Evolutionary conservation across 2,888 invertebrate genomes (phyloP), one percentile per base, ranked within the genome.

Genomic region (Amphipyra tragopoginis): DNA sequence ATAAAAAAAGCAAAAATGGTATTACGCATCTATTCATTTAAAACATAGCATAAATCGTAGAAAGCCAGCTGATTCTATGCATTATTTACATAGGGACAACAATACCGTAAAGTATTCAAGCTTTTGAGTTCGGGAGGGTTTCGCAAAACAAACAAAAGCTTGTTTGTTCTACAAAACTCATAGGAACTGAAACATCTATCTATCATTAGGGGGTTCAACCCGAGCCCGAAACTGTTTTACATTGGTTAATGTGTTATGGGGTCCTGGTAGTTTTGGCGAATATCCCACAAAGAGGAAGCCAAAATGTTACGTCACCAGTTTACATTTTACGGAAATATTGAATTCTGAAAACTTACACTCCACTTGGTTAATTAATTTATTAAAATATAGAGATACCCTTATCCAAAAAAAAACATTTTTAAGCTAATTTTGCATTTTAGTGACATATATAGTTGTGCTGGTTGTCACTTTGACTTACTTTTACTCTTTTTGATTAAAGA

Each of bases 141-240:
- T 55, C 43, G 34, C 56, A 53, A 56, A 66, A 60, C 62, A 65
- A 77, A 69, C 74, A 58, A 52, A 53, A 68, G 59, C 42, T 57
- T 66, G 75, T 54, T 68, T 64, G 78, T 74, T 57, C 51, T 49
- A 67, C 50, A 60, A 60, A 74, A 78, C 59, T 75, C 60, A 50
- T 52, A 63, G 60, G 15, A 66, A 66, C 59, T 60, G 49, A 59
- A 74, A 65, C 61, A 71, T 66, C 53, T 74, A 71, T 75, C 64
- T 66, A 63, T 67, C 64, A 71, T 57, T 63, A 65, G 50, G 57
- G 57, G 62, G 15, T 26, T 43, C 47, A 33, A 49, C 42, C 49
- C 66, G 50, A n/a, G 9, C 43, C 51, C 72, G 40, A 60, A 66
- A 72, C 65, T 75, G 58, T 62, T 72, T 68, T 61, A 63, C 54